Conservation (phyloP, 1,140 invertebrate genomes). For the Drosophila mojavensis region DNA sequence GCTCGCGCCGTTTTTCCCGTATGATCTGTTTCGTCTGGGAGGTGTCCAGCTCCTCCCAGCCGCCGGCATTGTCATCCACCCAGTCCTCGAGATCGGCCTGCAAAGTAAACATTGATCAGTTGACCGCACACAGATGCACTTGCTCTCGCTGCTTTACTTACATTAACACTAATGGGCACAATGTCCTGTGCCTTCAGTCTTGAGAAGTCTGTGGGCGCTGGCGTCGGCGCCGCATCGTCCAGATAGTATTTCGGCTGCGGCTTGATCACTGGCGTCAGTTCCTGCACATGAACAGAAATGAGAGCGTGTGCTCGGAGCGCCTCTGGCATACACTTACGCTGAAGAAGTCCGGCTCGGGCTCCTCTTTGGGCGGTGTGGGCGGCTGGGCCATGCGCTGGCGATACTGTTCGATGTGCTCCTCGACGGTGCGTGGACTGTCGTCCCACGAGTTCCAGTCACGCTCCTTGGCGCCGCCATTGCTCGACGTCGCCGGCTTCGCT, state of each 20-base stretch:
- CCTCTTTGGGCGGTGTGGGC: constrained; percentile 72
- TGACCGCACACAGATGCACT: background rate
- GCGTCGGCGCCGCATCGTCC: constrained; percentile 28
- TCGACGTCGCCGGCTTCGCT: background rate
- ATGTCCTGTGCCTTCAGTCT: constrained; percentile 75
- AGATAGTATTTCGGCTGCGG: constrained; percentile 79
- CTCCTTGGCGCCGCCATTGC: constrained; percentile 32
- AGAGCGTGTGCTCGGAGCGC: background rate
- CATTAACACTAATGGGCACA: constrained; percentile 75
- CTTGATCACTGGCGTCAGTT: constrained; percentile 78
- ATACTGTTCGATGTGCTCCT: constrained; percentile 84
- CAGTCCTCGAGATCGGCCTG: constrained; percentile 83
- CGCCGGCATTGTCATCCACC: constrained; percentile 77
- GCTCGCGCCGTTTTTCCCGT: constrained; percentile 78
- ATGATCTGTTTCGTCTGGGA: constrained; percentile 81
- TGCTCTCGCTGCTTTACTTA: constrained; percentile 30
- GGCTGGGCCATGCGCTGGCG: constrained; percentile 77
- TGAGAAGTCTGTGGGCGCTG: constrained; percentile 63
- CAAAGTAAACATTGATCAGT: background rate
- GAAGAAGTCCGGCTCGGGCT: constrained; percentile 80
- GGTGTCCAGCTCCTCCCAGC: constrained; percentile 83
- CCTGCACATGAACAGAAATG: constrained; percentile 39
- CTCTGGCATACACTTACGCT: constrained; percentile 54
- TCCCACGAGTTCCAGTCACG: constrained; percentile 84
- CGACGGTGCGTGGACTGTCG: constrained; percentile 78